A percentile compares a stretch with the other conserved stretches of the same genome.
Conservation (phyloP, 92 coral and sea anemone species). For the Ricordea florida region DNA sequence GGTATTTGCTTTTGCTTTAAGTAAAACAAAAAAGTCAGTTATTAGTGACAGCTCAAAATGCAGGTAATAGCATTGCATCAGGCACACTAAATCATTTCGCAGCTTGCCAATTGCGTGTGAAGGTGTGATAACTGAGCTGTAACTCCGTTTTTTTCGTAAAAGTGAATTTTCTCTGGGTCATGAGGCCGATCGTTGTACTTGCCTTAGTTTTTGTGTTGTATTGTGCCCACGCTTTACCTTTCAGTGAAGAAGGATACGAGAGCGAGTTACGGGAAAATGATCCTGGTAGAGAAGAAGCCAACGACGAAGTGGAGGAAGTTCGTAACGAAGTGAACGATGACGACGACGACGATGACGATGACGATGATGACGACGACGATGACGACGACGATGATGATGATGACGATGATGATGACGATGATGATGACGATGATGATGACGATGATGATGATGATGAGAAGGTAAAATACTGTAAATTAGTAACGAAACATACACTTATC, state of each 20-base stretch:
- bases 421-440: background rate
- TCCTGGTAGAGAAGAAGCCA: background rate
- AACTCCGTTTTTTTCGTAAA: too few relatives aligned
- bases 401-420: background rate
- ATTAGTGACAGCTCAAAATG: background rate
- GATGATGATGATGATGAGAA: background rate
- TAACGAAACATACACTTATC: too few relatives aligned
- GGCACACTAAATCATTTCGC: background rate
- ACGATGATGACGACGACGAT: background rate
- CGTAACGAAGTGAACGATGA: background rate
- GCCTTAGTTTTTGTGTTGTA: background rate
- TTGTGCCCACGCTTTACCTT: background rate
- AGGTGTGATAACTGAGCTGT: background rate
- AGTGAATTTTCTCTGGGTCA: background rate
- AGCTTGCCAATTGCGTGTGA: background rate
- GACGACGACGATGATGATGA: background rate
- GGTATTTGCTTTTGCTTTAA: background rate
- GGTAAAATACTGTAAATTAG: too few relatives aligned
- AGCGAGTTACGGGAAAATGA: background rate
- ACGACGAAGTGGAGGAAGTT: background rate
- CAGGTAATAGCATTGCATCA: background rate
- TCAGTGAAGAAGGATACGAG: background rate
- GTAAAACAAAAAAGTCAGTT: background rate
- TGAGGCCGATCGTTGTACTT: constrained; percentile 1
- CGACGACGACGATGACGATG: background rate